Percentiles rank a stretch among this genome's conserved stretches.
phyloP scores from a whole-genome alignment of 2,888 invertebrate genomes.

The Eugnorisma glareosa region DNA sequence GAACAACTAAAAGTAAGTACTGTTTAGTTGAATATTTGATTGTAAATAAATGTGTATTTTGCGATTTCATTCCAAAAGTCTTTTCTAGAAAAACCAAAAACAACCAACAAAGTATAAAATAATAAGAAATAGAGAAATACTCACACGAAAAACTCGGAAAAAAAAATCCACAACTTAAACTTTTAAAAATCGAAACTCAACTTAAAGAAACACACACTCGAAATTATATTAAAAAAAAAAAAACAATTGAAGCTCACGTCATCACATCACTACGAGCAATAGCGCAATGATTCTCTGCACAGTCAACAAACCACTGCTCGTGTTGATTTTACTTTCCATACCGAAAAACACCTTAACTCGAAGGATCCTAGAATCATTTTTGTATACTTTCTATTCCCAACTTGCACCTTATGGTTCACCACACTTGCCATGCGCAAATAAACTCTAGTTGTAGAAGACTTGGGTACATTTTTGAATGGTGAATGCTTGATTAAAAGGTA shows the following conservation, averaged over 20 bases:
- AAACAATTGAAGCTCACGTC: conserved; percentile 60
- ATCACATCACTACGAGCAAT: conserved; percentile 64
- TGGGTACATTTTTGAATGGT: conserved; percentile 15
- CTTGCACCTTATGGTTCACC: conserved; percentile 28
- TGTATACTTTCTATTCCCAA: not conserved
- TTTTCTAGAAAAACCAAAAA: too few species aligned
- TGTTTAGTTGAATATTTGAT: too few species aligned
- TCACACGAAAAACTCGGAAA: conserved; percentile 35
- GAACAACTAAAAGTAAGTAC: too few species aligned
- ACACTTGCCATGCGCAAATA: not conserved
- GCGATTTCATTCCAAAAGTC: too few species aligned
- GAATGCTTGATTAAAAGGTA: conserved; percentile 52
- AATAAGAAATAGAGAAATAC: conserved; percentile 43
- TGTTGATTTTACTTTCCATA: conserved; percentile 36
- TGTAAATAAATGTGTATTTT: too few species aligned
- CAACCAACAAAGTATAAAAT: not conserved
- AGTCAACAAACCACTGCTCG: conserved; percentile 60
- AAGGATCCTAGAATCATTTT: not conserved
- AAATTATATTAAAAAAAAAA: conserved; percentile 27
- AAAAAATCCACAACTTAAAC: conserved; percentile 50
- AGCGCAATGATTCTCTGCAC: conserved; percentile 66
- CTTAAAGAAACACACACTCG: conserved; percentile 48
- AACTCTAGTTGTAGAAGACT: accelerated
- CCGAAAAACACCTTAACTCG: conserved; percentile 27
- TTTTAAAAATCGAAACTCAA: conserved; percentile 26